phyloP scores from a whole-genome alignment of 2,797 vertebrate genomes.

The Enteromius argenteus region DNA sequence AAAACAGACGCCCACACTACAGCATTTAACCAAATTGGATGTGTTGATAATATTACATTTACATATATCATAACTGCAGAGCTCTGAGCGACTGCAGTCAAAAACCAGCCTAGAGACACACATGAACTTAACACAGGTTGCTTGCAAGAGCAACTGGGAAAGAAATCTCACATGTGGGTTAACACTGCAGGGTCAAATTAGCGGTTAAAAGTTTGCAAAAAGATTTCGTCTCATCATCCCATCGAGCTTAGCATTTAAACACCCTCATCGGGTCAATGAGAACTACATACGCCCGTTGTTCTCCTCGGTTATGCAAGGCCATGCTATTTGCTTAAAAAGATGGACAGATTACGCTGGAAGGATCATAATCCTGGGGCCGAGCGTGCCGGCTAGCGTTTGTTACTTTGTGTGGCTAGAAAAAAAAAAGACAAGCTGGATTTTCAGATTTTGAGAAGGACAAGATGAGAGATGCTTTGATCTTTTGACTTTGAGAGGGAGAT shows the following conservation, averaged over 20 bases:
- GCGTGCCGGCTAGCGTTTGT: conserved; percentile 33
- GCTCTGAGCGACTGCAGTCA: conserved; percentile 7
- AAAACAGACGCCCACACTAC: conserved; percentile 66
- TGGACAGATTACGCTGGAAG: conserved; percentile 66
- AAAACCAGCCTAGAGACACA: conserved; percentile 72
- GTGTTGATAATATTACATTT: conserved; percentile 75
- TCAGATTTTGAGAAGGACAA: conserved; percentile 52
- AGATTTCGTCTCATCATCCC: neutral
- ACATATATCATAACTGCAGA: conserved; percentile 55
- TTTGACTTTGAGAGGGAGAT: conserved; percentile 48
- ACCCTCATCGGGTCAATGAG: conserved; percentile 41
- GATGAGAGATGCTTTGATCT: conserved; percentile 56
- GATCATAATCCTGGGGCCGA: conserved; percentile 54
- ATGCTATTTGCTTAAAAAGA: conserved; percentile 68
- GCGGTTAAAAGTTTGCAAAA: neutral
- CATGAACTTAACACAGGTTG: conserved; percentile 38
- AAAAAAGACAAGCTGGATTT: conserved; percentile 56
- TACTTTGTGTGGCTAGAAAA: conserved; percentile 24
- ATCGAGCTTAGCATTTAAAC: neutral
- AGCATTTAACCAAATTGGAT: conserved; percentile 76
- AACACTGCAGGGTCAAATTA: neutral
- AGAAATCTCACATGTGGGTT: neutral
- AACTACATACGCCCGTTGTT: conserved; percentile 61
- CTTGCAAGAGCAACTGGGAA: conserved; percentile 1
- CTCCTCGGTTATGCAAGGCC: conserved; percentile 45